phyloP scores from a whole-genome alignment of 1,140 invertebrate genomes.

The Drosophila suzukii region DNA sequence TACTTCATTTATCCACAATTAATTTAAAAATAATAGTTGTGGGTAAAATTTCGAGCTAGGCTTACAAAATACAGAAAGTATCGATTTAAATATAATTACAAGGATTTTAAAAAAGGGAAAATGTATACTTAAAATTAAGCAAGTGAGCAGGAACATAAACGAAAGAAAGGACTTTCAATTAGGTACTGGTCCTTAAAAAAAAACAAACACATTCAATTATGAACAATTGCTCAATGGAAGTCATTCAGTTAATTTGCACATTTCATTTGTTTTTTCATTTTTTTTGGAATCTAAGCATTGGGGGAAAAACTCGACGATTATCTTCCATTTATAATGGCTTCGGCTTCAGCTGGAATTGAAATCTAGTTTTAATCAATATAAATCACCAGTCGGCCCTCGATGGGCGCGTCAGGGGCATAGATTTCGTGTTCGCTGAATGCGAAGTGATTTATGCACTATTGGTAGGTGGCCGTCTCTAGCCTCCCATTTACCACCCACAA shows the following conservation, averaged over 20 bases:
- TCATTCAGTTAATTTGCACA: constrained; percentile 1
- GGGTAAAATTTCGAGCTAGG: too few species aligned
- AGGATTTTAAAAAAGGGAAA: neutral
- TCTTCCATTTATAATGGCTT: constrained; percentile 45
- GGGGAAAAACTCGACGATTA: constrained; percentile 28
- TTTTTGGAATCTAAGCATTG: constrained; percentile 7
- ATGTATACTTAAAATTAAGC: too few species aligned
- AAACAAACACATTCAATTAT: constrained; percentile 20
- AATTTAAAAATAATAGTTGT: too few species aligned
- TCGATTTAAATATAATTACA: too few species aligned
- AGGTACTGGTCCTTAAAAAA: neutral
- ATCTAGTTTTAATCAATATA: constrained; percentile 63
- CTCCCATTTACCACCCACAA: constrained; percentile 3
- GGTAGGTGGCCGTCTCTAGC: constrained; percentile 17
- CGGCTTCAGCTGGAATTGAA: constrained; percentile 46
- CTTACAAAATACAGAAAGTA: too few species aligned
- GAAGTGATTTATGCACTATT: constrained; percentile 63
- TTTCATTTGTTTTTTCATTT: constrained; percentile 24
- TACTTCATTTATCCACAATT: too few species aligned
- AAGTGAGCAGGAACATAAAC: neutral
- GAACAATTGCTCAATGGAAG: constrained; percentile 5
- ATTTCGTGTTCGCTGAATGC: constrained; percentile 59
- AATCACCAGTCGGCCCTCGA: constrained; percentile 45
- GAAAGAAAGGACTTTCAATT: neutral
- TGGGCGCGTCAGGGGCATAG: constrained; percentile 61